Conservation (phyloP, 1,140 invertebrate species). For the Phthorimaea operculella region DNA sequence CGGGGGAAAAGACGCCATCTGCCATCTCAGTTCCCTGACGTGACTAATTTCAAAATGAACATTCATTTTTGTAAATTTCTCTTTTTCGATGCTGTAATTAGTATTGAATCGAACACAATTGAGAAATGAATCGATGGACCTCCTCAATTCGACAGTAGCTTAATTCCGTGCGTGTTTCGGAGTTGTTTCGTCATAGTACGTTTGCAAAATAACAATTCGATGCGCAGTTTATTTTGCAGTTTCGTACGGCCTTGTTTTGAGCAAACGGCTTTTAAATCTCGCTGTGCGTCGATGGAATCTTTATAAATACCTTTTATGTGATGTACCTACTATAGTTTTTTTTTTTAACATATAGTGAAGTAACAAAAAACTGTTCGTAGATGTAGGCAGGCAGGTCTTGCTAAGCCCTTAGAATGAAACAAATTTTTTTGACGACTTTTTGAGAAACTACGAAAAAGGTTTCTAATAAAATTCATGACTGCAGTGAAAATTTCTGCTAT, state of each 20-base stretch:
- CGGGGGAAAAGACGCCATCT: slow-evolving; percentile 42
- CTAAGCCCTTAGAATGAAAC: too few species aligned
- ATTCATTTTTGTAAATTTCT: slow-evolving; percentile 29
- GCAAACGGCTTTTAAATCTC: slow-evolving; percentile 28
- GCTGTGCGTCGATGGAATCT: slow-evolving; percentile 20
- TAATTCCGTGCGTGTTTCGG: slow-evolving; percentile 25
- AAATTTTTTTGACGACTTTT: too few species aligned
- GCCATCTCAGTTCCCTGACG: too few species aligned
- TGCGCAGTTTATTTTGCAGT: slow-evolving; percentile 27
- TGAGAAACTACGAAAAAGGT: too few species aligned
- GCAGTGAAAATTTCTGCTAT: not conserved
- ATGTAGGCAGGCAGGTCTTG: too few species aligned
- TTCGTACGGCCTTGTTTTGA: slow-evolving; percentile 12
- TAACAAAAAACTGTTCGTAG: too few species aligned
- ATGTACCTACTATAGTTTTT: too few species aligned
- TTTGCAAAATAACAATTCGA: slow-evolving; percentile 23
- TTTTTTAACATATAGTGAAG: too few species aligned
- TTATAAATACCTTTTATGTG: too few species aligned
- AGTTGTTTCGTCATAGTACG: slow-evolving; percentile 24
- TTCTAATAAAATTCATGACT: too few species aligned
- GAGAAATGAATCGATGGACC: slow-evolving; percentile 23
- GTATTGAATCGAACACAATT: slow-evolving; percentile 12
- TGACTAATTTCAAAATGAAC: too few species aligned
- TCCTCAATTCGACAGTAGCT: slow-evolving; percentile 18
- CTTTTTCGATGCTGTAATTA: slow-evolving; percentile 23